Conservation (phyloP, 2,888 invertebrate species). For the Cyclophora albipunctata region DNA sequence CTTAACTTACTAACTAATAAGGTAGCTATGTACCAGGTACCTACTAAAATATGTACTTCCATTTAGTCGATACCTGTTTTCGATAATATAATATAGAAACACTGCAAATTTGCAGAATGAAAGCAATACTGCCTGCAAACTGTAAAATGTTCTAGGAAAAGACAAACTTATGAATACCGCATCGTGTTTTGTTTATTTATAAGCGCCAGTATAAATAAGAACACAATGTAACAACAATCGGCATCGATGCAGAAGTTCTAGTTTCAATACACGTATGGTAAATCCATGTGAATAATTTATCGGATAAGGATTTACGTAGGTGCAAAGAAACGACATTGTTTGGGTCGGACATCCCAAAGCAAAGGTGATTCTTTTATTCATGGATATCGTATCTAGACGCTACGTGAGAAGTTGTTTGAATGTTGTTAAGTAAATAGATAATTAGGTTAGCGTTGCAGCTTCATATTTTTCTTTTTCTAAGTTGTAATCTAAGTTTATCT, state of each 20-base stretch:
- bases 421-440: constrained; percentile 23
- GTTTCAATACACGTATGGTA: constrained; percentile 26
- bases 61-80: too few relatives aligned
- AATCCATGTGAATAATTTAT: constrained; percentile 36
- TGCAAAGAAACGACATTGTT: constrained; percentile 46
- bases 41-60: too few relatives aligned
- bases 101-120: too few relatives aligned
- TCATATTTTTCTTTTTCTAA: not conserved
- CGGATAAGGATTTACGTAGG: constrained; percentile 37
- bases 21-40: too few relatives aligned
- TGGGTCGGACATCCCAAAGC: constrained; percentile 27
- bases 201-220: constrained; percentile 4
- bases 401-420: constrained; percentile 29
- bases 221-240: constrained; percentile 1
- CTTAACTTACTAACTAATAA: too few relatives aligned
- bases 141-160: too few relatives aligned
- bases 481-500: not conserved
- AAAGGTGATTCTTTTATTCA: constrained; percentile 43
- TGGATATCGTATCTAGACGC: constrained; percentile 23
- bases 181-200: not conserved
- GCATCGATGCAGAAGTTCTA: constrained; percentile 8
- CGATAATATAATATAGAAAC: too few relatives aligned
- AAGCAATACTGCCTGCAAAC: too few relatives aligned
- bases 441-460: too few relatives aligned
- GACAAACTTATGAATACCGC: not conserved